Evolutionary conservation across 2,888 invertebrate genomes (phyloP).

Genomic region (Melikaiella ostensackeni): DNA sequence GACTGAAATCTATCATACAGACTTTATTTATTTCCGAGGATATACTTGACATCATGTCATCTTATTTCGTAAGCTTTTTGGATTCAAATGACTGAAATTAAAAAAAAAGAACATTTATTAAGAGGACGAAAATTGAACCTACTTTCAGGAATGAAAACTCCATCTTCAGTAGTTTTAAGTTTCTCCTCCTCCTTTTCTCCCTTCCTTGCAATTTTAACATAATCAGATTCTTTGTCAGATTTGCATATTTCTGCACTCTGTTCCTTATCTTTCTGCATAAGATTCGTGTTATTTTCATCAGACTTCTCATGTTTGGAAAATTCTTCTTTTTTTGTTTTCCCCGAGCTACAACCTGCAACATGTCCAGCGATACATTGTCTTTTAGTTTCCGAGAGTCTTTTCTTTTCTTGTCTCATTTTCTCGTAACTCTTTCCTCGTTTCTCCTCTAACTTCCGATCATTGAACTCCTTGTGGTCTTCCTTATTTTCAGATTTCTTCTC

Average conservation of each 20-base stretch:
- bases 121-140: not conserved
- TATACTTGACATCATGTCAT: too few relatives aligned
- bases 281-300: slow-evolving; percentile 15
- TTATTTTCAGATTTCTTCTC: slow-evolving; percentile 74
- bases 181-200: slow-evolving; percentile 32
- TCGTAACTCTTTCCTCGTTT: slow-evolving; percentile 77
- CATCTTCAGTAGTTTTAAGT: not conserved
- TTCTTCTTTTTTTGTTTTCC: slow-evolving; percentile 59
- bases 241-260: not conserved
- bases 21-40: too few relatives aligned
- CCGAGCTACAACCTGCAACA: slow-evolving; percentile 56
- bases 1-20: too few relatives aligned
- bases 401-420: slow-evolving; percentile 75
- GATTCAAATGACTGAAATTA: not conserved
- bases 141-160: slow-evolving; percentile 6
- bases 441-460: slow-evolving; percentile 72
- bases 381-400: slow-evolving; percentile 70
- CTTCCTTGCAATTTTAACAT: slow-evolving; percentile 47
- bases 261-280: slow-evolving; percentile 15
- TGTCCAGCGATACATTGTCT: slow-evolving; percentile 62
- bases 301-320: slow-evolving; percentile 14
- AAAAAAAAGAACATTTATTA: too few relatives aligned
- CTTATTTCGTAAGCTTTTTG: not conserved
- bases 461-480: slow-evolving; percentile 60
- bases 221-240: slow-evolving; percentile 20